phyloP scores from a whole-genome alignment of 2,797 vertebrate species.

The Silurus aristotelis region DNA sequence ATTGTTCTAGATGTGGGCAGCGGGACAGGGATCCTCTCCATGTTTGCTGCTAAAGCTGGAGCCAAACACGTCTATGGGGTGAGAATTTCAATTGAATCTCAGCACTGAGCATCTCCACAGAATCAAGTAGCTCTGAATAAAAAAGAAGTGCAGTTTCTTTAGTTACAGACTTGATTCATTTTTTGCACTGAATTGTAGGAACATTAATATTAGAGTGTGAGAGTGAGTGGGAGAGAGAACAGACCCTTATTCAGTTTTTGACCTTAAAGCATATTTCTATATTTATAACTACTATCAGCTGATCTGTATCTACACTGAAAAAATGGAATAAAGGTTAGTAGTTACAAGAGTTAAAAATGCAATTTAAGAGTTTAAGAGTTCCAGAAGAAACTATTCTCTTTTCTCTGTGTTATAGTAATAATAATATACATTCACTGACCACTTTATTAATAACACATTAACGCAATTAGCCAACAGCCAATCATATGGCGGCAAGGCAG shows the following conservation, averaged over 20 bases:
- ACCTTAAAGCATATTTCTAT: constrained; percentile 11
- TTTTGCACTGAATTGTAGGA: not conserved
- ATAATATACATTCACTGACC: not conserved
- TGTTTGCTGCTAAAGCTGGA: constrained; percentile 97
- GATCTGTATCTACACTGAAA: not conserved
- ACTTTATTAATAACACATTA: not conserved
- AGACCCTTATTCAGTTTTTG: constrained; percentile 6
- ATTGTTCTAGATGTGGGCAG: constrained; percentile 95
- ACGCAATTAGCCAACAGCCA: not conserved
- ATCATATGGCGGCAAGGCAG: not conserved
- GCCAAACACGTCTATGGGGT: constrained; percentile 95
- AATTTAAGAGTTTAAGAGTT: not conserved
- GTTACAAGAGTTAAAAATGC: not conserved
- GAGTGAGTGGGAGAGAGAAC: not conserved
- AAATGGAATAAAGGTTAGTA: not conserved
- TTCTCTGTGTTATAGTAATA: not conserved
- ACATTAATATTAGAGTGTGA: not conserved
- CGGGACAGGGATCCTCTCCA: constrained; percentile 95
- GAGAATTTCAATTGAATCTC: constrained; percentile 59
- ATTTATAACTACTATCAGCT: not conserved
- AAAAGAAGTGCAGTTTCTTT: not conserved
- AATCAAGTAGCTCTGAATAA: too few species aligned
- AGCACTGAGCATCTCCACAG: too few species aligned
- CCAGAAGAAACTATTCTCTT: not conserved
- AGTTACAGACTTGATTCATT: not conserved